Base-by-base conservation (phyloP, 2,888 invertebrate species). In the Caenorhabditis macrosperma region DNA sequence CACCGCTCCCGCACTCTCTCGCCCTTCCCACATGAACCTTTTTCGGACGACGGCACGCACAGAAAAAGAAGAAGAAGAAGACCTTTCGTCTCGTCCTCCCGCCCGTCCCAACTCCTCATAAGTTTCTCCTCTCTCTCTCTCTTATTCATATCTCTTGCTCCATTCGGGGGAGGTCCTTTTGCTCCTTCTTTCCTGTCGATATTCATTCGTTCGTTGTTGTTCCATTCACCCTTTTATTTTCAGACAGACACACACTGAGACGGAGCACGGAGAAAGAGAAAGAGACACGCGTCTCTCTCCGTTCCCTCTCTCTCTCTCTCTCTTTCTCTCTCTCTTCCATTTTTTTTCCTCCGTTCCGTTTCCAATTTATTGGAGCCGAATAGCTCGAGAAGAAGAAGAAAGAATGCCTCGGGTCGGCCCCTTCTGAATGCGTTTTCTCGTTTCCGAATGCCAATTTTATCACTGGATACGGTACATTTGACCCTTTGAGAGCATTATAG, bases 151-250 rank as follows among this genome's bases (percentile, higher is more conserved):
- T 66, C 75, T 60, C 30, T 52, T 24, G 41, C 41, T 28, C 35
- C 50, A 59, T 22, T 59, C 68, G 60, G 60, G 60, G 69, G 60
- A 69, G 59, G 69, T 60, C 69, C 55, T 69, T 54, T 77, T 20
- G 44, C 2, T 57, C 61, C 69, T 33, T 68, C 44, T 54, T 48
- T 59, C 59, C 60, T 60, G 60, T 74, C 64, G 66, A 66, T 74
- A 74, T 66, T 74, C 66, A 66, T 74, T 61, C 75, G 60, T 68
- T 75, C 75, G 44, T 66, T 48, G 61, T 52, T 67, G 60, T 67
- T 68, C 63, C 67, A 67, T 54, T 67, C 61, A 60, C 52, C 61
- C 67, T 66, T 69, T 63, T 61, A 48, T 61, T 66, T 69, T 54
- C 48, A 48, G 54, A 64, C 60, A n/a, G n/a, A n/a, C n/a, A n/a